Conservation (phyloP, 2,888 invertebrate species). For the Troides aeacus region DNA sequence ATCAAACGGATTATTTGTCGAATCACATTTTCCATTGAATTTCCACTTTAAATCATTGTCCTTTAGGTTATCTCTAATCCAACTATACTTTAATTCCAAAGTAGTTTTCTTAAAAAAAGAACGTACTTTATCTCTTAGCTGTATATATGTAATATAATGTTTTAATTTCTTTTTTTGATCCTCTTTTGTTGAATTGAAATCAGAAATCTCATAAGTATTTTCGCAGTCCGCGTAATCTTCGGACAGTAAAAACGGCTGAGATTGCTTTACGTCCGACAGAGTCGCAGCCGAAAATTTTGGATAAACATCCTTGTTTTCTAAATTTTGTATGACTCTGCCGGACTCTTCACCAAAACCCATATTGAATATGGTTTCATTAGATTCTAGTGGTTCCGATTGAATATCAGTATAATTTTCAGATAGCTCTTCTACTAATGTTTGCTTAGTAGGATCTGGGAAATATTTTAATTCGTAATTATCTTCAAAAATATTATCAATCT, state of each 20-base stretch:
- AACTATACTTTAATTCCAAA: conserved; percentile 49
- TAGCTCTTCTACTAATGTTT: conserved; percentile 64
- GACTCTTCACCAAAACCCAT: conserved; percentile 81
- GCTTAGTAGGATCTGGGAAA: conserved; percentile 45
- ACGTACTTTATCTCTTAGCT: conserved; percentile 58
- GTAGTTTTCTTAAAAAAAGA: conserved; percentile 60
- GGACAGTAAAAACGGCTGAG: conserved; percentile 73
- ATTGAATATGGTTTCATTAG: conserved; percentile 66
- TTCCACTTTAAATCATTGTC: conserved; percentile 31
- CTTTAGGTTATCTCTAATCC: conserved; percentile 42
- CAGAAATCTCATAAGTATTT: conserved; percentile 34
- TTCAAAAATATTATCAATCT: conserved; percentile 48
- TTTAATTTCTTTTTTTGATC: conserved; percentile 47
- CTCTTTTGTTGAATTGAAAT: conserved; percentile 35
- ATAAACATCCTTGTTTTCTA: conserved; percentile 57
- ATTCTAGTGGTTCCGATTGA: conserved; percentile 41
- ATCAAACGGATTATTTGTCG: conserved; percentile 58
- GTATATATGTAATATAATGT: conserved; percentile 49
- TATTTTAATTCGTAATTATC: conserved; percentile 33
- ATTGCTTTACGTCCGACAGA: conserved; percentile 80
- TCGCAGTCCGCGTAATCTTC: conserved; percentile 43
- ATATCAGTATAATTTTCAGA: conserved; percentile 43
- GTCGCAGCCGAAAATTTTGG: conserved; percentile 78
- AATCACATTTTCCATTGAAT: conserved; percentile 27
- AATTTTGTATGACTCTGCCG: conserved; percentile 79